These are phyloP conservation scores for Tupaia chinensis DNA, from an alignment of 2,113 vertebrate species.

Conservation along the genomic window DNA sequence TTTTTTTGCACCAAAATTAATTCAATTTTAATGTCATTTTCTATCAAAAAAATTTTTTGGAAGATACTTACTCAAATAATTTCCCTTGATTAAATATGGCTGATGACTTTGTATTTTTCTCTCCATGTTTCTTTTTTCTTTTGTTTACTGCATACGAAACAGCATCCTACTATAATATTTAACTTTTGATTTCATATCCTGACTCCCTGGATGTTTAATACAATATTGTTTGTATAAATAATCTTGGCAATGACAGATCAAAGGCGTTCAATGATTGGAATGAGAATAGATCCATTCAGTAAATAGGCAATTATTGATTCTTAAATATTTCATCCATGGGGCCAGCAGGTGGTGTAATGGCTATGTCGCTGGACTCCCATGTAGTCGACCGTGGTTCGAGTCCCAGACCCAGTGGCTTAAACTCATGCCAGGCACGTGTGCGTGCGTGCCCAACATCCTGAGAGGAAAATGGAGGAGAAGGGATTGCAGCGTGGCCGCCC, in stretches of 20 bases:
- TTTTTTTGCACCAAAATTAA: too few relatives aligned
- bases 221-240: not conserved
- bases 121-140: not conserved
- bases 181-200: not conserved
- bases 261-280: not conserved
- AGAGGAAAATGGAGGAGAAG: too few relatives aligned
- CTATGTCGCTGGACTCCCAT: too few relatives aligned
- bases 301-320: too few relatives aligned
- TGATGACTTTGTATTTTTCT: not conserved
- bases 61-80: slow-evolving; percentile 23
- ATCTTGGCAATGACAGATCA: not conserved
- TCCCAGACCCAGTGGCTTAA: too few relatives aligned
- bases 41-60: not conserved
- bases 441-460: too few relatives aligned
- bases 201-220: not conserved
- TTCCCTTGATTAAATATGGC: not conserved
- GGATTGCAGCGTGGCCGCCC: too few relatives aligned
- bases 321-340: too few relatives aligned
- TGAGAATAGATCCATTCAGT: not conserved
- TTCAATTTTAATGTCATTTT: too few relatives aligned
- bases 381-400: too few relatives aligned
- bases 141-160: not conserved
- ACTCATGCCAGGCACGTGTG: too few relatives aligned
- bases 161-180: not conserved
- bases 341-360: too few relatives aligned